Conservation (phyloP, 2,113 vertebrate species). For the Arenaria interpres region DNA sequence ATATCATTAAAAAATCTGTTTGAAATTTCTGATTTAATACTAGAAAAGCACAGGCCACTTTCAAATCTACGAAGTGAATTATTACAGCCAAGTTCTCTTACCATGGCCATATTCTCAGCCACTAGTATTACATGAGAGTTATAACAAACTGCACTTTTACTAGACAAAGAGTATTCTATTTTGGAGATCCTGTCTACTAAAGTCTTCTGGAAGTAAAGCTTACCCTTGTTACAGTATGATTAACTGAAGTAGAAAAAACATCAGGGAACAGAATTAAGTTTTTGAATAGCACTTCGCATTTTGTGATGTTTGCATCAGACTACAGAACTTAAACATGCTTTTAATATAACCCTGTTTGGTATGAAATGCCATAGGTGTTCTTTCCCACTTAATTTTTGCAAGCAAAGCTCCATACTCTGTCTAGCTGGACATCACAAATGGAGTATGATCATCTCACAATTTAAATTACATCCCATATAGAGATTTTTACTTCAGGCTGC, state of each 20-base stretch:
- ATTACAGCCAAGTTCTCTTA: background rate
- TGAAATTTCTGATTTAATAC: background rate
- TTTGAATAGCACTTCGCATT: background rate
- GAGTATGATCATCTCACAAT: background rate
- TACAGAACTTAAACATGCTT: background rate
- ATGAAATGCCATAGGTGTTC: background rate
- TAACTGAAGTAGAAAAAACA: background rate
- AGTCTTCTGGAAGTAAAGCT: background rate
- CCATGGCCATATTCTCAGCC: background rate
- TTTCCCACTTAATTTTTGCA: background rate
- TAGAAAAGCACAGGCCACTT: background rate
- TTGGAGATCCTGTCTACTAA: background rate
- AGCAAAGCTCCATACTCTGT: background rate
- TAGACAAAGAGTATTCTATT: background rate
- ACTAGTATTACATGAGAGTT: background rate
- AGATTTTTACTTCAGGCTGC: background rate
- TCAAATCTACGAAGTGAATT: background rate
- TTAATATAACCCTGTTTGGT: background rate
- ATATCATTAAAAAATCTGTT: background rate
- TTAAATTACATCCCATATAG: background rate
- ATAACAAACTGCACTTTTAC: background rate
- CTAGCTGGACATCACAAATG: background rate
- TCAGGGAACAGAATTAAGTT: background rate
- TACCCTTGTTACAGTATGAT: background rate
- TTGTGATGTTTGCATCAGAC: background rate